A percentile compares a stretch with the other conserved stretches of the same genome.
Evolutionary conservation across 2,888 invertebrate species (phyloP).

Genomic region (Biston betularia): DNA sequence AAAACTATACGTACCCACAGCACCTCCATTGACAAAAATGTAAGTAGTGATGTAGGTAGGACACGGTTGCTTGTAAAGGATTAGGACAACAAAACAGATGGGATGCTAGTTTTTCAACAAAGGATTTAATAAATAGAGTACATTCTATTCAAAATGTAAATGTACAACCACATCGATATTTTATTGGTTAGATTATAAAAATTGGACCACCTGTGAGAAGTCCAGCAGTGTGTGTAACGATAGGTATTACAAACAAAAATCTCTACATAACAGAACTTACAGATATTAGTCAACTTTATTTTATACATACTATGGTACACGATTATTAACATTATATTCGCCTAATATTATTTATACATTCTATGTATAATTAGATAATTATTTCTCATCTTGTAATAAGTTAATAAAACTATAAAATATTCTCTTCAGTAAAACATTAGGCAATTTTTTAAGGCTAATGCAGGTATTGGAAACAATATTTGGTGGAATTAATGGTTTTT

Average conservation of each 20-base stretch:
- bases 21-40: not conserved
- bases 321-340: constrained; percentile 84
- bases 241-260: constrained; percentile 83
- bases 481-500: constrained; percentile 76
- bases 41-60: too few species aligned
- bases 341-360: constrained; percentile 82
- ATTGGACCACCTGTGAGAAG: constrained; percentile 83
- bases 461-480: constrained; percentile 83
- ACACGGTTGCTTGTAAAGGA: constrained; percentile 7
- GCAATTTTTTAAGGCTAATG: constrained; percentile 84
- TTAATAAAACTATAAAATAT: constrained; percentile 86
- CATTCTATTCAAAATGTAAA: constrained; percentile 85
- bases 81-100: constrained; percentile 56
- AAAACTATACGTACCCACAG: not conserved
- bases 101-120: constrained; percentile 73
- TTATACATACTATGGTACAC: constrained; percentile 85
- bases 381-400: constrained; percentile 84
- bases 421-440: constrained; percentile 83
- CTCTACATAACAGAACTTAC: constrained; percentile 86
- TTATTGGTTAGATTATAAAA: constrained; percentile 86
- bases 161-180: constrained; percentile 86
- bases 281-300: constrained; percentile 86
- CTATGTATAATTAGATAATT: constrained; percentile 84
- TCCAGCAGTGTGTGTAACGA: constrained; percentile 83
- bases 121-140: constrained; percentile 84